Base-by-base conservation (phyloP, 2,113 vertebrate species). In the Pelmatolapia mariae region DNA sequence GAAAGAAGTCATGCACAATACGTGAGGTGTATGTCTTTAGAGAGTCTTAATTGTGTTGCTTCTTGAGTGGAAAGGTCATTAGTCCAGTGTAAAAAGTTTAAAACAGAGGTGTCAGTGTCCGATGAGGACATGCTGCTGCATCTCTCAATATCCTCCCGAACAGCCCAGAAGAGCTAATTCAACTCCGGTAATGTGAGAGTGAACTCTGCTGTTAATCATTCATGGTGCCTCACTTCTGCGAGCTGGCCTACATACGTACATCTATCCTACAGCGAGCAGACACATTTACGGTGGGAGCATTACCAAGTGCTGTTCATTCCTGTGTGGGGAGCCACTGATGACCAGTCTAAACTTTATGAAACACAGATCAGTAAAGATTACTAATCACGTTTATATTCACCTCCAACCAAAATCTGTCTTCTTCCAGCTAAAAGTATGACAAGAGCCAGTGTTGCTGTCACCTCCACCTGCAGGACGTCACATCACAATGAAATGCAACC, bases 161-260 rank as follows among this genome's bases (percentile, higher is more conserved):
- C 63, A 68, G 82, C 88, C 45, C 86, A 40, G 45, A 54, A 71
- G 47, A 50, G 82, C 89, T 92, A 89, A 94, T 90, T 89, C 43
- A 92, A 29, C 80, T 90, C 66, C 16, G 12, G 91, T 88, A 95
- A 96, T 36, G 79, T 86, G 91, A 96, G 93, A 89, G 33, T 53
- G 53, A 89, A 53, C 59, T 31, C 53, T 63, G 80, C 47, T 53
- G 19, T 96, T 63, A 96, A 96, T 96, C 92, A 96, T 96, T 94
- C 61, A 96, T 89, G 54, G 31, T 40, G 56, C 82, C 81, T 89
- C 56, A 26, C 83, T 83, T 80, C 81, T 81, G 26, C 68, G 22
- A n/a, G 53, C 81, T 61, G 87, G 53, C 83, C 82, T 79, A 80
- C 68, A 89, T 81, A 78, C 4, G 6, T 76, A 36, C 38, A 83